Base-by-base conservation (phyloP, 2,113 vertebrate species). In the Pomatorhinus ruficollis region DNA sequence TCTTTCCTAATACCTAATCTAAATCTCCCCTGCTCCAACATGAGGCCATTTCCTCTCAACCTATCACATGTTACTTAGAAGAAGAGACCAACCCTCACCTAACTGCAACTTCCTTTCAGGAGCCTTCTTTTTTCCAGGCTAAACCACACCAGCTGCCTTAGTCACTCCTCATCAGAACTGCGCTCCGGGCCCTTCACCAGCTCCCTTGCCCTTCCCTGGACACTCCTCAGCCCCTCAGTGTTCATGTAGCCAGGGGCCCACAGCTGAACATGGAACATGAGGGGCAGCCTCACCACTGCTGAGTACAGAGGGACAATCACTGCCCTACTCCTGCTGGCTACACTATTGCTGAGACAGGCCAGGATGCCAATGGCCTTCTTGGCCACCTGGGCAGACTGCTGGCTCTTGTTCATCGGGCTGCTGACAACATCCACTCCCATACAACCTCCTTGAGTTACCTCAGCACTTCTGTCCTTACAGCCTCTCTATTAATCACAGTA, bases 301-400 rank as follows among this genome's bases (percentile, higher is more conserved):
- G 0, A 16, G 27, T n/a, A 24, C 15, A 37, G 52, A 1, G 31
- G 15, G 2, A 24, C 0, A 3, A 31, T 35, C 61, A 5, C 53
- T 40, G 24, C 6, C 20, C 39, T 53, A 24, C 1, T 60, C 23
- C 53, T 68, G 24, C 39, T 68, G 53, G 28, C 20, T 28, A 25
- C 37, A 25, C 7, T 10, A 5, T 60, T 39, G 2, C 39, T 82
- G 39, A n/a, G 0, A n/a, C 16, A 47, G 7, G 5, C 28, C n/a
- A 60, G 53, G 39, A 24, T 30, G 16, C 11, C 33, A 24, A 0
- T 39, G 27, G 8, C 19, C 23, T 37, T 19, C 18, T 45, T 45
- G 24, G 53, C 20, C 20, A 45, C 5, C 33, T 59, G 44, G 37
- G 7, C 21, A 44, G 33, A 18, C 16, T 45, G 2, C 13, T 53